Conservation (phyloP, 2,888 invertebrate species). For the Parapristionchus giblindavisi region DNA sequence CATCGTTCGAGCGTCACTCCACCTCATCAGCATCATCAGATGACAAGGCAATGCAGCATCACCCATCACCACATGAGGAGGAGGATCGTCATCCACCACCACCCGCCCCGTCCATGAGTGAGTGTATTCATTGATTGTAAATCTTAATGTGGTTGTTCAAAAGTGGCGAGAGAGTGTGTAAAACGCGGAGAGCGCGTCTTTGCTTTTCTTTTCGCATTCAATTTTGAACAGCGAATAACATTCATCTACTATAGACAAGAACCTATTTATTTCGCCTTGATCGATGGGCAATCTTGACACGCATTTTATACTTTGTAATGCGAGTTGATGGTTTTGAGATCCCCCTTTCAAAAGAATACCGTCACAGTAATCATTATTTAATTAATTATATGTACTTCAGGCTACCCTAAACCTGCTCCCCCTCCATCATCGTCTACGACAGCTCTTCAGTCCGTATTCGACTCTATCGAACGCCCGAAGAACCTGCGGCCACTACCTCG, state of each 20-base stretch:
- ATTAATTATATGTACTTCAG: neutral
- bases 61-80: neutral
- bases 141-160: neutral
- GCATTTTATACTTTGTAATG: too few species aligned
- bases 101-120: constrained; percentile 33
- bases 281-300: too few species aligned
- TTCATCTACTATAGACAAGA: too few species aligned
- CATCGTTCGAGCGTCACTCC: constrained; percentile 23
- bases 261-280: too few species aligned
- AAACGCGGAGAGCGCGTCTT: neutral
- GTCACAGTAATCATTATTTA: too few species aligned
- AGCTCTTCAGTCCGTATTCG: constrained; percentile 34
- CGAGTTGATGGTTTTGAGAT: too few species aligned
- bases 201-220: too few species aligned
- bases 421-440: constrained; percentile 26
- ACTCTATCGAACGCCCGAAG: constrained; percentile 1
- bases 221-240: too few species aligned
- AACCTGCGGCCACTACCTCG: neutral
- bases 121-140: neutral
- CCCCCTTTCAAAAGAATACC: too few species aligned
- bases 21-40: constrained; percentile 12
- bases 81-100: constrained; percentile 32
- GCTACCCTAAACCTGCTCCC: constrained; percentile 11
- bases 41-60: constrained; percentile 1
- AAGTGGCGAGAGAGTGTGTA: constrained; percentile 8